Conservation (phyloP, 2,797 vertebrate species). For the Rhinogobio ventralis region DNA sequence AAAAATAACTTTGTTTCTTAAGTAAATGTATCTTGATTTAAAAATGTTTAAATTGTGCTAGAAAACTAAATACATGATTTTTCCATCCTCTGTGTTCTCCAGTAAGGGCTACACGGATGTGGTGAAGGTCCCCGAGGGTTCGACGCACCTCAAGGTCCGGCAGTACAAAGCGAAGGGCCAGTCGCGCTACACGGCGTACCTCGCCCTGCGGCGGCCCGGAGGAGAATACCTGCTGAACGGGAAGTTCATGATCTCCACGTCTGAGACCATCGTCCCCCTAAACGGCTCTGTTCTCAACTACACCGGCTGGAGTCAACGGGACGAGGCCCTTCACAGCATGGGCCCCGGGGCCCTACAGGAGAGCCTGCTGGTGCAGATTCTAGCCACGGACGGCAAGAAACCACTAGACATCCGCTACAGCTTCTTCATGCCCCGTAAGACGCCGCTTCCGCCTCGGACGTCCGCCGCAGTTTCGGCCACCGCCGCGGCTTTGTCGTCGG, state of each 20-base stretch:
- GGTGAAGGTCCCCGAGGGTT: conserved; percentile 93
- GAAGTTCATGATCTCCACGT: conserved; percentile 98
- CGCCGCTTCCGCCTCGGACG: conserved; percentile 57
- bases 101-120: conserved; percentile 98
- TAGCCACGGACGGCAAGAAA: conserved; percentile 91
- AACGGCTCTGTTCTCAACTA: conserved; percentile 96
- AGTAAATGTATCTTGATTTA: background rate
- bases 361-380: conserved; percentile 87
- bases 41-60: background rate
- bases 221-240: conserved; percentile 95
- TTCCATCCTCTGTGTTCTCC: background rate
- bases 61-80: background rate
- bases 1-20: background rate
- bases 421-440: conserved; percentile 88
- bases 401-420: conserved; percentile 94
- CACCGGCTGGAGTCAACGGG: conserved; percentile 95
- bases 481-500: conserved; percentile 36
- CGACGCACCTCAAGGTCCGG: conserved; percentile 95
- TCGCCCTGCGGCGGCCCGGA: conserved; percentile 87
- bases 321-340: conserved; percentile 93
- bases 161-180: conserved; percentile 95
- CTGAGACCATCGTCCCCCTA: conserved; percentile 91
- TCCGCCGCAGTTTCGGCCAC: conserved; percentile 51
- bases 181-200: conserved; percentile 91
- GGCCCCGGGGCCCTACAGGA: conserved; percentile 90